Evolutionary conservation across 2,797 vertebrate genomes (phyloP).

Genomic region (Oryzias dopingdopingensis): DNA sequence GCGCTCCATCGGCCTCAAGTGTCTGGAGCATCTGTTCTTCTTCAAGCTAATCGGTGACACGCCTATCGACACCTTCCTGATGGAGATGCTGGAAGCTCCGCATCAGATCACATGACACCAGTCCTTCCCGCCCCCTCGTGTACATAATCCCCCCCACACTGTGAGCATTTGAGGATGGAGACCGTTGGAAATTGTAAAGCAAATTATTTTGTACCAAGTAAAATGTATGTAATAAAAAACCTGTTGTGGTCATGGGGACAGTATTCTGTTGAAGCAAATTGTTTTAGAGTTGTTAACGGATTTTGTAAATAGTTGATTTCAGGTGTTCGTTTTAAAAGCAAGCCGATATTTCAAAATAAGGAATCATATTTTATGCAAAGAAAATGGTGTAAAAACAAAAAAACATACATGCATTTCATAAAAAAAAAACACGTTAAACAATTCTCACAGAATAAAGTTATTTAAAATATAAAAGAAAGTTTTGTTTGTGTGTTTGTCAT

Average conservation of each 20-base stretch:
- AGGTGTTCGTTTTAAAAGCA: slow-evolving; percentile 67
- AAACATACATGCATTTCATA: slow-evolving; percentile 70
- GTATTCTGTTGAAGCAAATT: slow-evolving; percentile 56
- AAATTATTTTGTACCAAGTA: slow-evolving; percentile 76
- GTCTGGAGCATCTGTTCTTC: slow-evolving; percentile 96
- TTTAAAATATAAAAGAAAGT: slow-evolving; percentile 68
- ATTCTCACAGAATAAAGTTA: slow-evolving; percentile 80
- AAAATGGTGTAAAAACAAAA: slow-evolving; percentile 64
- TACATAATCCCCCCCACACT: slow-evolving; percentile 72
- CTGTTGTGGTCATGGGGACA: slow-evolving; percentile 48
- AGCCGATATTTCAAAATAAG: slow-evolving; percentile 64
- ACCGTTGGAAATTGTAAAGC: slow-evolving; percentile 71
- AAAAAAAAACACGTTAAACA: slow-evolving; percentile 63
- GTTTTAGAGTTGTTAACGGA: slow-evolving; percentile 70
- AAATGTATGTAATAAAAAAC: slow-evolving; percentile 52
- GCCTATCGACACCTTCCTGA: slow-evolving; percentile 96
- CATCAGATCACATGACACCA: slow-evolving; percentile 85
- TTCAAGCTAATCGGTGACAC: slow-evolving; percentile 97
- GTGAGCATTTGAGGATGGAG: slow-evolving; percentile 66
- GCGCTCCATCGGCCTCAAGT: slow-evolving; percentile 93
- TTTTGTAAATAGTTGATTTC: slow-evolving; percentile 81
- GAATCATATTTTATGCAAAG: slow-evolving; percentile 77
- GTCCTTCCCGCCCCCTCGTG: slow-evolving; percentile 54
- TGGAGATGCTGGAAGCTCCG: slow-evolving; percentile 97
- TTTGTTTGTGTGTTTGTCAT: slow-evolving; percentile 13